A percentile compares a stretch with the other conserved stretches of the same genome.
Evolutionary conservation across 1,140 invertebrate species (phyloP).

Genomic region (Pomacea maculata): DNA sequence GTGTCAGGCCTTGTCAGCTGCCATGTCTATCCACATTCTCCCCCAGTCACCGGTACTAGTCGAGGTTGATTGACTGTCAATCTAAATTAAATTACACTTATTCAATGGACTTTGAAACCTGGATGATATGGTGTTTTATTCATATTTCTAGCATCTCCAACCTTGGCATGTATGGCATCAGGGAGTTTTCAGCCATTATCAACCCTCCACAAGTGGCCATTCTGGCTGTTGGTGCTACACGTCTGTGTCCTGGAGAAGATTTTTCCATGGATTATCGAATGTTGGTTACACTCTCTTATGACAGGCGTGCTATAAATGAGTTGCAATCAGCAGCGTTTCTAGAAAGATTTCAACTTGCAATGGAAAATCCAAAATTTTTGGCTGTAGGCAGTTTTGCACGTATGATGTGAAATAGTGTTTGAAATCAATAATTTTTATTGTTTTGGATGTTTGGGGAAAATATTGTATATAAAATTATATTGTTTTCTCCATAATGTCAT

Average conservation of each 20-base stretch:
- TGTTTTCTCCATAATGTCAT: no score
- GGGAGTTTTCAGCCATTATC: conserved; percentile 75
- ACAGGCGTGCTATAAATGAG: conserved; percentile 89
- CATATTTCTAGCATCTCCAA: conserved; percentile 84
- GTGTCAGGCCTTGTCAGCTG: no score
- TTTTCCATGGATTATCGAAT: conserved; percentile 72
- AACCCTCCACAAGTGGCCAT: conserved; percentile 78
- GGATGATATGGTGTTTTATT: no score
- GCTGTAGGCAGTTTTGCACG: conserved; percentile 16
- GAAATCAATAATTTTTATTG: no score
- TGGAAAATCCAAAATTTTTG: conserved; percentile 76
- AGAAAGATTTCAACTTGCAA: conserved; percentile 78
- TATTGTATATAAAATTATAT: no score
- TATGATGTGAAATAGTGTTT: no score
- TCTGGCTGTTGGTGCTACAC: conserved; percentile 73
- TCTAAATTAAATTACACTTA: no score
- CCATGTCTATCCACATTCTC: no score
- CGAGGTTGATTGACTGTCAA: no score
- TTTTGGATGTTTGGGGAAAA: no score
- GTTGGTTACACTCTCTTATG: conserved; percentile 87
- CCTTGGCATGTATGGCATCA: conserved; percentile 95
- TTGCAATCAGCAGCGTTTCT: conserved; percentile 88
- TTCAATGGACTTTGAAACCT: no score
- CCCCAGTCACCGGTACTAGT: no score
- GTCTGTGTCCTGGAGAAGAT: conserved; percentile 68